Conservation (phyloP, 1,140 invertebrate species). For the Drosophila nigromelanica region DNA sequence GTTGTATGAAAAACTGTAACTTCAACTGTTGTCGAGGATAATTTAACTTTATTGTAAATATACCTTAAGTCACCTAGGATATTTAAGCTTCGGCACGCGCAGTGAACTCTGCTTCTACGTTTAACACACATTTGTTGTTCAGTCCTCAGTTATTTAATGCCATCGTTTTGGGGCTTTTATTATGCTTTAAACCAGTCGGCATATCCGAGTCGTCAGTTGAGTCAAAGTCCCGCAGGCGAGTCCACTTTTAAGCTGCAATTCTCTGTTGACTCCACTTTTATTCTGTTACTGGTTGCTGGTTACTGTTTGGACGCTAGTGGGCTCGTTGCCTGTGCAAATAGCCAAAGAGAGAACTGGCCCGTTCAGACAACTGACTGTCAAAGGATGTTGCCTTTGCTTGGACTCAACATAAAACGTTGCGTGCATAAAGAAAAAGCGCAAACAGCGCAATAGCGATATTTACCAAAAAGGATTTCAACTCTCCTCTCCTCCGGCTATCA, state of each 20-base stretch:
- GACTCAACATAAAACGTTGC: conserved; percentile 27
- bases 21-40: not conserved
- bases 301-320: conserved; percentile 20
- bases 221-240: not conserved
- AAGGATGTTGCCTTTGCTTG: conserved; percentile 42
- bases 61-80: not conserved
- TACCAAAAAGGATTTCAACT: conserved; percentile 22
- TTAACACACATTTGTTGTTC: conserved; percentile 1
- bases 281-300: conserved; percentile 13
- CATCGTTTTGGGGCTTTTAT: conserved; percentile 7
- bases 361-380: conserved; percentile 24
- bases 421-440: conserved; percentile 24
- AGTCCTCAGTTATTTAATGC: conserved; percentile 5
- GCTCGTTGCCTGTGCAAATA: conserved; percentile 24
- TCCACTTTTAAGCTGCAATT: conserved; percentile 32
- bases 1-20: no score
- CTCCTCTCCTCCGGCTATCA: not conserved
- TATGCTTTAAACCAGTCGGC: conserved; percentile 24
- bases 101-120: no score
- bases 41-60: not conserved
- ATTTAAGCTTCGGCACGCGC: not conserved
- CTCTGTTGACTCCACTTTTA: conserved; percentile 8
- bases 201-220: conserved; percentile 7
- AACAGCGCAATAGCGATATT: conserved; percentile 30
- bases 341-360: conserved; percentile 9